phyloP scores from a whole-genome alignment of 2,797 vertebrate genomes.

The Arctocebus calabarensis region DNA sequence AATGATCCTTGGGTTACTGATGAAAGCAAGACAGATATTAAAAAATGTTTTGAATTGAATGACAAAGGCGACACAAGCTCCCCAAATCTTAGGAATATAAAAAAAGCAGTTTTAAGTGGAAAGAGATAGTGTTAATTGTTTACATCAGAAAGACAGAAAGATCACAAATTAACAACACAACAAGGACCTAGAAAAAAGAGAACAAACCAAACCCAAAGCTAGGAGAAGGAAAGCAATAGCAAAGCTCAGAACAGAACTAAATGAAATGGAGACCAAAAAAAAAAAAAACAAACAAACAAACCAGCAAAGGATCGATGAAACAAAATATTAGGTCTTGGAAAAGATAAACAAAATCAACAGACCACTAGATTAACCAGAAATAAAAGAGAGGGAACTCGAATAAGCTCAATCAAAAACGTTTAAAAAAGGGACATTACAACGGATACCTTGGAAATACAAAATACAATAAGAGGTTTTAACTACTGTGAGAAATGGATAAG shows the following conservation, averaged over 20 bases:
- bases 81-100: background rate
- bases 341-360: no score
- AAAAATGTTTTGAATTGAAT: background rate
- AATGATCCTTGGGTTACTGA: background rate
- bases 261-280: background rate
- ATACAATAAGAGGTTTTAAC: no score
- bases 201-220: background rate
- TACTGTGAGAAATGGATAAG: background rate
- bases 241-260: background rate
- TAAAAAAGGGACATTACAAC: no score
- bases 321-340: background rate
- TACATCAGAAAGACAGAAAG: background rate
- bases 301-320: background rate
- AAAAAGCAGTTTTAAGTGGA: background rate
- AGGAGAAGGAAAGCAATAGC: background rate
- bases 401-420: no score
- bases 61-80: background rate
- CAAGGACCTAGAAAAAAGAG: background rate
- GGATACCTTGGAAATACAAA: no score
- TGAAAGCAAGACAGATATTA: background rate
- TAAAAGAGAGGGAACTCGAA: no score
- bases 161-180: background rate
- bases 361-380: no score
- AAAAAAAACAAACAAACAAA: no score
- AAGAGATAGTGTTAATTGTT: background rate